Evolutionary conservation across 2,113 vertebrate species (phyloP).

Genomic region (Noctilio leporinus): DNA sequence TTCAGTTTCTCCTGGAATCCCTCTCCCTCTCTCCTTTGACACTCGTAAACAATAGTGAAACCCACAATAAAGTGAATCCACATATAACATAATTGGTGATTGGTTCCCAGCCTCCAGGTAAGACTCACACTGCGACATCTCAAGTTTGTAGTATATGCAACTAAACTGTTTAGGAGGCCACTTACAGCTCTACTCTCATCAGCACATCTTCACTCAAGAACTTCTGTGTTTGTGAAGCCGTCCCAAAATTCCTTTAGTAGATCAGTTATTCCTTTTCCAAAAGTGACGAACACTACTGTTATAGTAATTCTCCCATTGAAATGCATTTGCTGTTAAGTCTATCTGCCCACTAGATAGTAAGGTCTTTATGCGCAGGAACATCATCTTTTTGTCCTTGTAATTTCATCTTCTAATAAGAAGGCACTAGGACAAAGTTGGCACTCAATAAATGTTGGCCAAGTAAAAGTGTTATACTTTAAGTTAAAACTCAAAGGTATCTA

Average conservation of each 20-base stretch:
- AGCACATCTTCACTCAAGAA: not conserved
- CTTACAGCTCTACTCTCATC: not conserved
- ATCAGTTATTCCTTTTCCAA: not conserved
- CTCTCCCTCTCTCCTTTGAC: not conserved
- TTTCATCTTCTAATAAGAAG: not conserved
- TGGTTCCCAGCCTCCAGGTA: not conserved
- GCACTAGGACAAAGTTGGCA: not conserved
- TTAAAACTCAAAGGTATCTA: not conserved
- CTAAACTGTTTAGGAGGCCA: not conserved
- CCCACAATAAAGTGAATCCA: not conserved
- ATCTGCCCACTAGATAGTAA: not conserved
- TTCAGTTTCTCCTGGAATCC: not conserved
- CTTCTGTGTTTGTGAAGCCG: not conserved
- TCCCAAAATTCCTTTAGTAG: not conserved
- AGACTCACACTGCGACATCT: not conserved
- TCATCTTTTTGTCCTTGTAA: not conserved
- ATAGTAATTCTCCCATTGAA: not conserved
- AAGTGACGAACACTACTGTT: not conserved
- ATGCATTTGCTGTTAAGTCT: not conserved
- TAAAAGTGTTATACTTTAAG: not conserved
- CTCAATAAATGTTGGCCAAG: not conserved
- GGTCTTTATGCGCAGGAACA: not conserved
- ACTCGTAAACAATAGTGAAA: not conserved
- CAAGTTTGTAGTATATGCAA: accelerated
- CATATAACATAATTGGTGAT: too few relatives aligned